Evolutionary conservation across 2,797 vertebrate species (phyloP), one percentile per base, ranked within the genome.

Genomic region (Falco novaeseelandiae): DNA sequence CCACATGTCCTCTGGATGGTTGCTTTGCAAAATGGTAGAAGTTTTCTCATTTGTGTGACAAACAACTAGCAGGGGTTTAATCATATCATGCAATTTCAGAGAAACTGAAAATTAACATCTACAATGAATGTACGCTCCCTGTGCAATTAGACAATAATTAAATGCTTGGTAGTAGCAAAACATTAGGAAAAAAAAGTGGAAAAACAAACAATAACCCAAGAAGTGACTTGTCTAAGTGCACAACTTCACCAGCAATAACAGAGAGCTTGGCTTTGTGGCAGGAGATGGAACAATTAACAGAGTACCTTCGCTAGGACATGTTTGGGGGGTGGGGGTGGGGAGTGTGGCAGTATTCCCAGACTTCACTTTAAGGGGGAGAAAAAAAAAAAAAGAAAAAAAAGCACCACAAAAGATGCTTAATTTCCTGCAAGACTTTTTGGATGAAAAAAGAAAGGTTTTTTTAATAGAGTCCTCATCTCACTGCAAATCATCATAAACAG

Each of bases 61-160:
- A 90, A 49, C 51, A 96, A 89, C 36, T 78, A 90, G 52, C 48
- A 78, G 46, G 12, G 11, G 17, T 77, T 96, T 94, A 88, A 85
- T 61, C 42, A 12, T 2, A 80, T 65, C 57, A 87, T 10, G 26
- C 36, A 73, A n/a, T 65, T 74, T 62, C 19, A 73, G 34, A 80
- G 40, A 71, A 94, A 91, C 1, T 58, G 38, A 52, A 77, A 89
- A 89, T 85, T 93, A 94, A 92, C 51, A 74, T 52, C 82, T 61
- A 62, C 59, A 96, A 91, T 57, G 70, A 95, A 96, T 90, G 93
- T 88, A 55, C 26, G 30, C 61, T 78, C 83, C 27, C 21, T 22
- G 57, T 61, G 63, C 74, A 94, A 91, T 95, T 85, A 97, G 15
- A 52, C 74, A 84, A 30, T 93, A 94, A 96, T 96, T 87, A 92